A percentile compares a stretch with the other conserved stretches of the same genome.
phyloP scores from a whole-genome alignment of 2,797 vertebrate species.

The Myotis vivesi region DNA sequence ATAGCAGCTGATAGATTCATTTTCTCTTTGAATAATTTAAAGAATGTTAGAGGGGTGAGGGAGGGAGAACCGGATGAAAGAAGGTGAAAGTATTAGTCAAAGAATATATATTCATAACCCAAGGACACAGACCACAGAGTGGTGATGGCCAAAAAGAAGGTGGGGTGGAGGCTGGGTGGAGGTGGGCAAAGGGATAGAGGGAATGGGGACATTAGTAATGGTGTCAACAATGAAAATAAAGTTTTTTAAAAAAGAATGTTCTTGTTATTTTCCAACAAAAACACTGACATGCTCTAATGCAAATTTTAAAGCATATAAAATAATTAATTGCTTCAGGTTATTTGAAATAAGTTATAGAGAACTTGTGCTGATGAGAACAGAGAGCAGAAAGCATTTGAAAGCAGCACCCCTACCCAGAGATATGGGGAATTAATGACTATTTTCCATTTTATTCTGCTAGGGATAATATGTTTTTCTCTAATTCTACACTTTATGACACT shows the following conservation, averaged over 20 bases:
- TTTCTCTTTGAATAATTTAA: neutral
- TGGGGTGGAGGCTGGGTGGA: neutral
- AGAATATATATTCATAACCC: neutral
- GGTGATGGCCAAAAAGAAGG: neutral
- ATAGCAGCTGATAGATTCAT: neutral
- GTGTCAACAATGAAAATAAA: neutral
- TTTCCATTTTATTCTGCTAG: neutral
- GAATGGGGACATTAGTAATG: neutral
- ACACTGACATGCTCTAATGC: neutral
- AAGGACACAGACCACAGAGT: neutral
- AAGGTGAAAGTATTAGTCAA: neutral
- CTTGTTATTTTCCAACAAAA: neutral
- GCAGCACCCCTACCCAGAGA: neutral
- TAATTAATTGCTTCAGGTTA: neutral
- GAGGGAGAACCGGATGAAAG: neutral
- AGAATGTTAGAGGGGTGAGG: neutral
- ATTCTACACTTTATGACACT: neutral
- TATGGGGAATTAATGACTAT: neutral
- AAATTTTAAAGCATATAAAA: neutral
- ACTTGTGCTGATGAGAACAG: neutral
- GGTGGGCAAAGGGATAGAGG: neutral
- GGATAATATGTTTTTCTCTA: neutral
- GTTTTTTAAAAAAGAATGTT: neutral
- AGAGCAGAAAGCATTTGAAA: neutral
- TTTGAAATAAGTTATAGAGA: conserved; percentile 28